Base-by-base conservation (phyloP, 2,797 vertebrate genomes). In the Halcyon chelicuti region DNA sequence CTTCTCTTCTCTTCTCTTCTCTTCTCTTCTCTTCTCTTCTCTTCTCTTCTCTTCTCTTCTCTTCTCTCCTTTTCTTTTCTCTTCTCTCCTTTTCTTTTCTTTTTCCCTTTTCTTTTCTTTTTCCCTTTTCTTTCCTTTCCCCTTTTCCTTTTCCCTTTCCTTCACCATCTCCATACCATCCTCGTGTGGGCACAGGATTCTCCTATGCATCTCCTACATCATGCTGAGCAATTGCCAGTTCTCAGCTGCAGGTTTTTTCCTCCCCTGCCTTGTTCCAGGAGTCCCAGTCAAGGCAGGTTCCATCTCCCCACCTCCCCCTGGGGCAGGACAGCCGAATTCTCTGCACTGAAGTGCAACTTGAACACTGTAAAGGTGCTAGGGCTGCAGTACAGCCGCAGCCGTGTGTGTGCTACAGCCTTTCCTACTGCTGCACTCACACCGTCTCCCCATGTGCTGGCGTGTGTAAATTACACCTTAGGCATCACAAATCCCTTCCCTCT, bases 101-200 rank as follows among this genome's bases (percentile, higher is more conserved):
- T 16, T 40, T 16, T 40, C 40, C 40, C 10, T 40, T 16, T 7
- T 7, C 14, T 40, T 14, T 46, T 52, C 13, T 11, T 37, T 37
- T 37, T 14, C 39, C 60, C 10, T 13, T 33, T 51, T n/a, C 68
- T 7, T 46, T 35, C 35, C 54, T 15, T 40, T 46, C 47, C 11
- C 37, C 37, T 10, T 39, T 66, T 46, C 9, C 67, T 2, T 1
- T 52, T 13, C 55, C 31, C 21, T 47, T 40, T 13, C 51, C 26
- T 20, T 54, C 26, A 20, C 33, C 31, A 10, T 35, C 35, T 60
- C 37, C 20, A 33, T 9, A 25, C 11, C 17, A 8, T 25, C 60
- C 65, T 62, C 31, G 8, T 11, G 31, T 31, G 46, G 14, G 4
- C 29, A 52, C 1, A 0, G 21, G 11, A 9, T 1, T 42, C 33